Conservation (phyloP, 2,113 vertebrate genomes). For the Merops nubicus region DNA sequence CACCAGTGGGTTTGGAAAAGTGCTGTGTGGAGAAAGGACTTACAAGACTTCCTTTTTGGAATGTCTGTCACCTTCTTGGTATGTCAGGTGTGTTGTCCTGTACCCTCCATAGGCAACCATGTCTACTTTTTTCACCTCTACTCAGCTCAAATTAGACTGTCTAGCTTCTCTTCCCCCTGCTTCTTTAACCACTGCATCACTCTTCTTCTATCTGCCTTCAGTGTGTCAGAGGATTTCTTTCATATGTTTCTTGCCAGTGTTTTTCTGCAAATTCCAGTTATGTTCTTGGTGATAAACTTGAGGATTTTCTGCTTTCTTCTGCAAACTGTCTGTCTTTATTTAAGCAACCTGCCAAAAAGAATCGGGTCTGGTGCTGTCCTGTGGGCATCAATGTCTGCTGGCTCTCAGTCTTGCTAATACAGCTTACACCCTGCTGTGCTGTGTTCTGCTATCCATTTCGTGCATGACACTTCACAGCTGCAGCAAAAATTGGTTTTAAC, state of each 20-base stretch:
- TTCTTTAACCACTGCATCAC: background rate
- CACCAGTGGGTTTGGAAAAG: background rate
- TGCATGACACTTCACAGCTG: accelerated
- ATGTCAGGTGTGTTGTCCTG: background rate
- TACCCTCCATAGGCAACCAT: background rate
- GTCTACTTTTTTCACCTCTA: background rate
- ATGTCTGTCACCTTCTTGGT: background rate
- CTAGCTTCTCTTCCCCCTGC: background rate
- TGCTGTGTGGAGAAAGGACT: background rate
- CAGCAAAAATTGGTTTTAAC: background rate
- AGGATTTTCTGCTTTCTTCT: background rate
- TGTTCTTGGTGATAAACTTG: background rate
- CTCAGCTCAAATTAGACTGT: background rate
- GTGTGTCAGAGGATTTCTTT: background rate
- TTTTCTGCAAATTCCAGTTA: background rate
- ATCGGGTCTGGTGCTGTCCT: background rate
- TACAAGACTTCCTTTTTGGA: background rate
- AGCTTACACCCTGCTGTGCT: background rate
- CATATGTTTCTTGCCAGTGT: background rate
- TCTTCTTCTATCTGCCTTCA: background rate
- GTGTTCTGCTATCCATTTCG: background rate
- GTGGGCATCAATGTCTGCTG: background rate
- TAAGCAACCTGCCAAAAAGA: background rate
- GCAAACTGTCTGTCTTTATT: background rate
- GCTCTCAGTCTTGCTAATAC: background rate